Conservation (phyloP, 2,888 invertebrate genomes). For the Phyllotreta cruciferae region DNA sequence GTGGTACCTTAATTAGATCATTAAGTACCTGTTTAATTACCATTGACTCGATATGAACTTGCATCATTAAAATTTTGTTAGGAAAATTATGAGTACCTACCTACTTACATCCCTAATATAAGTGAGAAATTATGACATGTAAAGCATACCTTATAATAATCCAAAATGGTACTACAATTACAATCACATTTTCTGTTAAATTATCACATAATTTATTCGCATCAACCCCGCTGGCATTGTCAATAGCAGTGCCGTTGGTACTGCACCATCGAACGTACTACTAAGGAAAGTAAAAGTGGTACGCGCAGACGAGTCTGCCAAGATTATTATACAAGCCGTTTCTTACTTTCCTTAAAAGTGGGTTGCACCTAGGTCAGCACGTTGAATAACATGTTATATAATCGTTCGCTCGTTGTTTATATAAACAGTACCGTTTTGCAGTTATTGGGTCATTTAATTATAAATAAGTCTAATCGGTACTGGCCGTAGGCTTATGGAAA, state of each 20-base stretch:
- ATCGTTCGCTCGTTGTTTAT: conserved; percentile 30
- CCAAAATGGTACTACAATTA: too few relatives aligned
- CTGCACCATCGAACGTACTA: conserved; percentile 16
- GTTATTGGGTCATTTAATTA: not conserved
- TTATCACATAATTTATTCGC: too few relatives aligned
- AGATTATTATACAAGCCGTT: conserved; percentile 33
- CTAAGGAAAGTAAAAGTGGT: conserved; percentile 41
- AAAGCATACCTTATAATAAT: too few relatives aligned
- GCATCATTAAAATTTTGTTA: too few relatives aligned
- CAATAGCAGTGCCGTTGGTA: conserved; percentile 11
- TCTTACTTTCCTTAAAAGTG: conserved; percentile 40
- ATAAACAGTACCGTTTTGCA: conserved; percentile 22
- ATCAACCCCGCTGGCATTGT: not conserved
- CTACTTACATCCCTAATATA: too few relatives aligned
- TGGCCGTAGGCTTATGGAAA: not conserved
- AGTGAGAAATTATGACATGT: too few relatives aligned
- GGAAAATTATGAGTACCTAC: too few relatives aligned
- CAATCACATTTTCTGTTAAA: too few relatives aligned
- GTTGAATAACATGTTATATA: conserved; percentile 43
- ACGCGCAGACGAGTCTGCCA: conserved; percentile 23
- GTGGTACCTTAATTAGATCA: too few relatives aligned
- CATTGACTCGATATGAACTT: too few relatives aligned
- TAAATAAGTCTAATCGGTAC: too few relatives aligned
- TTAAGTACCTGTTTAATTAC: too few relatives aligned
- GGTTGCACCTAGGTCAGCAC: conserved; percentile 40